Evolutionary conservation across 2,113 vertebrate genomes (phyloP).

Genomic region (Benthochromis sp.): DNA sequence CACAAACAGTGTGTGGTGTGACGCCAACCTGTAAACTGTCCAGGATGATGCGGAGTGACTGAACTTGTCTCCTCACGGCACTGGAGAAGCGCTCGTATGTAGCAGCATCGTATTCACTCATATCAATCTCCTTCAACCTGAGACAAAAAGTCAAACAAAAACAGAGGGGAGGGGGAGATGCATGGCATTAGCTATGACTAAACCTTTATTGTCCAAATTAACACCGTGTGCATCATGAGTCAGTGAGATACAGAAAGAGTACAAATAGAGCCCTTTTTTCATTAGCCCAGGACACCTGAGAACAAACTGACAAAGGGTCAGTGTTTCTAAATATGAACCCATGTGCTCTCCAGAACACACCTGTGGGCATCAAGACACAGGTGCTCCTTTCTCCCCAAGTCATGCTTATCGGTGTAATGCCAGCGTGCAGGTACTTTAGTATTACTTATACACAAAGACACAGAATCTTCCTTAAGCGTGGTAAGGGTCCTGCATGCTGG

Average conservation of each 20-base stretch:
- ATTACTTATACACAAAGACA: not conserved
- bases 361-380: slow-evolving; percentile 8
- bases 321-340: not conserved
- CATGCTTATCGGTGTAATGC: not conserved
- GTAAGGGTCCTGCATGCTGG: not conserved
- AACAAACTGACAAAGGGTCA: not conserved
- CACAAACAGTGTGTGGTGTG: not conserved
- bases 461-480: not conserved
- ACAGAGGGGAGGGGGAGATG: not conserved
- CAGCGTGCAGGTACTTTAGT: not conserved
- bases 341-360: slow-evolving; percentile 5
- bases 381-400: not conserved
- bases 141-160: not conserved
- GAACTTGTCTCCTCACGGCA: slow-evolving; percentile 85
- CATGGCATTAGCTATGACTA: not conserved
- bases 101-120: slow-evolving; percentile 90
- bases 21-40: slow-evolving; percentile 87
- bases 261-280: not conserved
- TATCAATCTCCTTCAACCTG: slow-evolving; percentile 90
- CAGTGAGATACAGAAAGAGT: not conserved
- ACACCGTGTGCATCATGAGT: not conserved
- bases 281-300: not conserved
- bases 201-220: not conserved
- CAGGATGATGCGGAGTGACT: slow-evolving; percentile 87
- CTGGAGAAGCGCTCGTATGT: slow-evolving; percentile 86